Base-by-base conservation (phyloP, 2,888 invertebrate species). In the Heliconius erato region DNA sequence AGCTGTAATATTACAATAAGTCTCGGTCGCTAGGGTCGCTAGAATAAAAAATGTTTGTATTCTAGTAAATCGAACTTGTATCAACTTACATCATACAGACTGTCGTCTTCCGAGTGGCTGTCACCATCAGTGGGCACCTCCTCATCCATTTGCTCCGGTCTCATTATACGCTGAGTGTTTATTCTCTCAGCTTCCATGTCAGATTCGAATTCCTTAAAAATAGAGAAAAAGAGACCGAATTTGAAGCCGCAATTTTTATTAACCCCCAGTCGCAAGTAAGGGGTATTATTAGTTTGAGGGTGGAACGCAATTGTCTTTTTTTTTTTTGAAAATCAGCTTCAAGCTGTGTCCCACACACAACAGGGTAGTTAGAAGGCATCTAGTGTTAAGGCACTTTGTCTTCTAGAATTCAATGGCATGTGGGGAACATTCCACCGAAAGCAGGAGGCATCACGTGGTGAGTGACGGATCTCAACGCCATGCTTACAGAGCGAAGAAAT, bases 101-200 rank as follows among this genome's bases (percentile, higher is more conserved):
- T 94, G 23, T 90, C 92, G 3, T 92, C 92, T 1, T 92, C 93
- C 0, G 90, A 89, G 2, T 86, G 86, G 35, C 89, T 91, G 0
- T 93, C 94, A 0, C 72, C 89, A 40, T 95, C 94, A 1, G 92
- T 91, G 0, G 90, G 91, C 3, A 91, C 87, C 65, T 94, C 95
- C 81, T 94, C 94, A 63, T 95, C 94, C 94, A 94, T 93, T 71
- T 86, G 86, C 82, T 94, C 94, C 0, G 94, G 94, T 16, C 84
- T 86, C 92, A 92, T 92, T 76, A 94, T 88, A 14, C 89, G 89
- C 83, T 92, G 94, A 14, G 26, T 44, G 26, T 16, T 44, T 3
- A 7, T 16, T 16, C 16, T 71, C 4, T 85, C 80, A 0, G 32
- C 83, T 5, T 88, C 91, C 0, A 79, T 44, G 0, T 90, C 91